Evolutionary conservation across 2,113 vertebrate species (phyloP), one percentile per base, ranked within the genome.

Genomic region (Delphinapterus leucas): DNA sequence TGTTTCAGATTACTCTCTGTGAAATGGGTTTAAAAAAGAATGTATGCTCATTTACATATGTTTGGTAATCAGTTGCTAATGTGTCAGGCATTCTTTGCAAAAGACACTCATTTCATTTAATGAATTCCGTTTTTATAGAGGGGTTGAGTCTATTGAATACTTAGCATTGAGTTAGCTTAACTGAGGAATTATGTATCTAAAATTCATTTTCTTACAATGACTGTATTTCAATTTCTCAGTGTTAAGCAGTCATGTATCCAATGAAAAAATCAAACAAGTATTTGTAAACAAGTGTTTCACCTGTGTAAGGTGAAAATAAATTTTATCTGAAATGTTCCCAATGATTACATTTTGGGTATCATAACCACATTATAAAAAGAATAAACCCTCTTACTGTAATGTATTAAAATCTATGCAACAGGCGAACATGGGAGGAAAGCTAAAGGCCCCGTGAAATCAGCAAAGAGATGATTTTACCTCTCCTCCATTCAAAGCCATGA

Each of bases 241-340:
- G 49, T 67, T 88, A 95, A 94, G 28, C 15, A 12, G 15, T 47
- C 12, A 6, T 60, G 13, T 82, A 76, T 12, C 3, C 25, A 71
- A 28, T 67, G 4, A 70, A 83, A 91, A 84, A 74, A 49, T 28
- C 28, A 70, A 70, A 90, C 14, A 70, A 67, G 8, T 90, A 84
- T 36, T 36, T 36, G 36, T 36, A 36, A 36, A 36, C 36, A 36
- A 36, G 36, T 36, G 36, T 36, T 36, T 36, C 36, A 36, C 36
- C 49, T 7, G 3, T 8, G 15, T 41, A 55, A 77, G 8, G 41
- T 89, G 5, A 73, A 90, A 96, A 86, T n/a, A 9, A 49, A 53
- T 93, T 93, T 97, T 55, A 70, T 41, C 33, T 92, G 20, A 96
- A 96, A 92, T 58, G 3, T 2, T 70, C 36, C 15, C 28, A 94